phyloP scores from a whole-genome alignment of 2,113 vertebrate species.

The Pterocles gutturalis region DNA sequence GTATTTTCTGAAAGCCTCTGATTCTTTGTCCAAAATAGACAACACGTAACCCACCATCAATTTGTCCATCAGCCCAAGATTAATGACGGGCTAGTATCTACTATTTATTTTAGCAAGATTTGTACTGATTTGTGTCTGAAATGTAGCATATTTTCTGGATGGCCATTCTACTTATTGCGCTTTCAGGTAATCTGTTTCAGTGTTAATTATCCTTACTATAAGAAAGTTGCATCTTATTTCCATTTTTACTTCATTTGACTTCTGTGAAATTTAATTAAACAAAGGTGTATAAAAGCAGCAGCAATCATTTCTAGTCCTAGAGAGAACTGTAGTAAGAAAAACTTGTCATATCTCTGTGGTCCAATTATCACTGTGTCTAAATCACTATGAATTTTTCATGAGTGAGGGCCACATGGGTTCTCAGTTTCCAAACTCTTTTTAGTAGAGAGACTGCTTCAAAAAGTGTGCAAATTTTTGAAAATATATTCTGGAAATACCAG shows the following conservation, averaged over 20 bases:
- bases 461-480: not conserved
- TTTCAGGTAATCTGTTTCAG: not conserved
- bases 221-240: not conserved
- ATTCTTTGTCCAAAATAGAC: not conserved
- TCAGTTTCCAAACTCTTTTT: not conserved
- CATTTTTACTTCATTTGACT: not conserved
- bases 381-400: slow-evolving; percentile 28
- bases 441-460: not conserved
- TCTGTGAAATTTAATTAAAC: not conserved
- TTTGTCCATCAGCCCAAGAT: not conserved
- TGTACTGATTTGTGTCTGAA: not conserved
- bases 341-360: not conserved
- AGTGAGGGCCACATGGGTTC: not conserved
- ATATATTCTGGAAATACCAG: not conserved
- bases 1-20: not conserved
- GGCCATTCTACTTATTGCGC: not conserved
- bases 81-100: not conserved
- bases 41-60: not conserved
- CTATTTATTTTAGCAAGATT: not conserved
- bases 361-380: slow-evolving; percentile 1
- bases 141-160: not conserved
- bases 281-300: not conserved
- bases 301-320: not conserved
- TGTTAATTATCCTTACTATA: not conserved
- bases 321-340: not conserved